Base-by-base conservation (phyloP, 2,888 invertebrate species). In the Dolichopus griseipennis region DNA sequence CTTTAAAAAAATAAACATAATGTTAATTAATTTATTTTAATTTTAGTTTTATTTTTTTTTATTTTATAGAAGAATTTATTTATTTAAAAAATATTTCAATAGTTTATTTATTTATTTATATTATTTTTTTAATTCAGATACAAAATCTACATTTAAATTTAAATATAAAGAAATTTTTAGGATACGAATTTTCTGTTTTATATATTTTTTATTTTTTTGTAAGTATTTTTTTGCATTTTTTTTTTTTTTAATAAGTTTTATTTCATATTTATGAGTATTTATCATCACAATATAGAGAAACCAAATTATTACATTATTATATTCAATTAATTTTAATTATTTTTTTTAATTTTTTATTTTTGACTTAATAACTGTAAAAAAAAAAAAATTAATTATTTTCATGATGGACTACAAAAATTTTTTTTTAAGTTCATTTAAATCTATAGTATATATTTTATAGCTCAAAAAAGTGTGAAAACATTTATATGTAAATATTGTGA, bases 221-320 rank as follows among this genome's bases (percentile, higher is more conserved):
- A 12, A 41, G 41, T 41, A 41, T 41, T 12, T 18, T 18, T 52
- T n/a, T 18, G 1, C 15, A 52, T 6, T 52, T 12, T 18, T 15
- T 52, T 15, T 52, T 52, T n/a, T 52, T 52, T 52, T 15, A 12
- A 12, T 52, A 12, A 12, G 15, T 52, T 52, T 52, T 52, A 18
- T 52, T 52, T 18, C 52, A 12, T 18, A 18, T 52, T 12, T 52
- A 7, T 52, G 52, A 52, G 52, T 52, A 52, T 52, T 52, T 52
- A 52, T 52, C 52, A 52, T 52, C 52, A 52, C 52, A 52, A 52
- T 52, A 52, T 52, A 52, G 52, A 52, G 52, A 52, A 52, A 52
- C 52, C 52, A 52, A 52, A 52, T 52, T 18, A 52, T 52, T 52
- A 52, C 52, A 18, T 52, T 52, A 43, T 52, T n/a, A 12, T 43